Evolutionary conservation across 2,797 vertebrate genomes (phyloP).

Genomic region (Neostethus bicornis): DNA sequence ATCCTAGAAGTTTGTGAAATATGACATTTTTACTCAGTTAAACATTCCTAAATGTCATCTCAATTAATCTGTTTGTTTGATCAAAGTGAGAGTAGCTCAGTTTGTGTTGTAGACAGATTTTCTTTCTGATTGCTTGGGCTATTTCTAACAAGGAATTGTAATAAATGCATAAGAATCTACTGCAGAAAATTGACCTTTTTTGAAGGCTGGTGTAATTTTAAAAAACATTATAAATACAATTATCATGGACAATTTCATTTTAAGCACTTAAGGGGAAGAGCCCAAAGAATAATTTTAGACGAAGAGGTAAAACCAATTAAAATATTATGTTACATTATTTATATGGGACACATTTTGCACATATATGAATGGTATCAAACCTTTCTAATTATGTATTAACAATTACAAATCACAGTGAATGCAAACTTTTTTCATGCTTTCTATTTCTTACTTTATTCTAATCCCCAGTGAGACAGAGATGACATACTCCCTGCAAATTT

Average conservation of each 20-base stretch:
- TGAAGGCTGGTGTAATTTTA: background rate
- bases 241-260: background rate
- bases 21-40: too few relatives aligned
- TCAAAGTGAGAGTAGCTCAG: too few relatives aligned
- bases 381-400: background rate
- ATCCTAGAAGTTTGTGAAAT: too few relatives aligned
- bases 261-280: background rate
- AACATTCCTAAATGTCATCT: too few relatives aligned
- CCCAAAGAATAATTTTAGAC: background rate
- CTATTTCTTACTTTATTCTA: background rate
- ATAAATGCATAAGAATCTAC: background rate
- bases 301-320: background rate
- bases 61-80: too few relatives aligned
- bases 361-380: too few relatives aligned
- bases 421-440: background rate
- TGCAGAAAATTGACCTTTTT: background rate
- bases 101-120: background rate
- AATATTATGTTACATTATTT: background rate
- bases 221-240: too few relatives aligned
- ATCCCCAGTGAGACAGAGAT: slow-evolving; percentile 86
- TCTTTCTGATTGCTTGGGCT: background rate
- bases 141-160: background rate
- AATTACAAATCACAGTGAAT: background rate
- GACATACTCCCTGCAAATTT: slow-evolving; percentile 89
- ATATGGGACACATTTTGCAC: too few relatives aligned